Evolutionary conservation across 1,140 invertebrate genomes (phyloP).

Genomic region (Pseudomyrmex dendroicus): DNA sequence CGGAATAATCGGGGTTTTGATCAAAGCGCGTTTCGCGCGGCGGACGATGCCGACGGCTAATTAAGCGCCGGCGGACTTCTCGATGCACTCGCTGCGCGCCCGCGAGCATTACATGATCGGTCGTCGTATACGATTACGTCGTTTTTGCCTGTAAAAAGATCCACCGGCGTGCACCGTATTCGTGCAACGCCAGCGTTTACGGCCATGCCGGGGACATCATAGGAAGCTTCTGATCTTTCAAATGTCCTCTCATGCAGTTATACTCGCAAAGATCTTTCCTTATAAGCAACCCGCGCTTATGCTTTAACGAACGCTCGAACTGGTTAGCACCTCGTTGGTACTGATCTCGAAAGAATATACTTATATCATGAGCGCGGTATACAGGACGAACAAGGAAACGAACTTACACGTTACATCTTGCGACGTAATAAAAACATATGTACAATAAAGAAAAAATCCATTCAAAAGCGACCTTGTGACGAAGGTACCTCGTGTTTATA

Average conservation of each 20-base stretch:
- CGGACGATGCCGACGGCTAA: slow-evolving; percentile 68
- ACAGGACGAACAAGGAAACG: too few species aligned
- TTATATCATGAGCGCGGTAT: background rate
- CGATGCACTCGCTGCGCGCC: slow-evolving; percentile 57
- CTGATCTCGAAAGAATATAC: background rate
- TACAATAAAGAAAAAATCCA: background rate
- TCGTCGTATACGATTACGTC: slow-evolving; percentile 75
- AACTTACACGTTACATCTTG: background rate
- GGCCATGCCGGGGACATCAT: slow-evolving; percentile 71
- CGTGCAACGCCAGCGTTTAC: slow-evolving; percentile 62
- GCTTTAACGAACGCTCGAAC: slow-evolving; percentile 25
- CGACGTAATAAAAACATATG: background rate
- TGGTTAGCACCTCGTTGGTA: slow-evolving; percentile 36
- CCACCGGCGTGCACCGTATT: slow-evolving; percentile 46
- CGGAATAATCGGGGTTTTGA: slow-evolving; percentile 68
- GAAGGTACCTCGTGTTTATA: background rate
- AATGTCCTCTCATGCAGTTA: slow-evolving; percentile 55
- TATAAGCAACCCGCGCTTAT: slow-evolving; percentile 46
- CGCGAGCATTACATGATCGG: slow-evolving; percentile 74
- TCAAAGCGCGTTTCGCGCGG: slow-evolving; percentile 70
- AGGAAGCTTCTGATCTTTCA: slow-evolving; percentile 70
- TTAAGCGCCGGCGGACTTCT: slow-evolving; percentile 67
- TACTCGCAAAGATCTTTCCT: slow-evolving; percentile 55
- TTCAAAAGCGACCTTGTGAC: background rate
- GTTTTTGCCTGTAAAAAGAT: slow-evolving; percentile 70